phyloP scores from a whole-genome alignment of 2,113 vertebrate species.

The Amblyornis subalaris region DNA sequence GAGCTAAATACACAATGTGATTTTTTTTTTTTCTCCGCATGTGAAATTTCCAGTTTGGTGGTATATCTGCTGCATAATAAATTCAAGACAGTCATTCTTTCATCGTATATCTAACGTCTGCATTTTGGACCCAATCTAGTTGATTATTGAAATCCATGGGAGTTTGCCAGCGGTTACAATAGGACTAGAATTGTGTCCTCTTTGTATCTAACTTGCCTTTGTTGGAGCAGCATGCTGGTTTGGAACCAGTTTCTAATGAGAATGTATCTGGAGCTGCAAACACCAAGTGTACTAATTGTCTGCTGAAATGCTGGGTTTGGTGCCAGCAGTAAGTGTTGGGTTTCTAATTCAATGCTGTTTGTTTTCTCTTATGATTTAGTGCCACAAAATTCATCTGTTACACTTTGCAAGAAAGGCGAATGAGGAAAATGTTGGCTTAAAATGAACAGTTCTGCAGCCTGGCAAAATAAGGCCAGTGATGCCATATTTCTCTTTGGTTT shows the following conservation, averaged over 20 bases:
- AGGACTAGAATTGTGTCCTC: not conserved
- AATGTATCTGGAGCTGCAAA: conserved; percentile 13
- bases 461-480: not conserved
- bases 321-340: not conserved
- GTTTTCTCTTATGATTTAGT: conserved; percentile 3
- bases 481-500: not conserved
- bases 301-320: conserved; percentile 26
- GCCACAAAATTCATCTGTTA: not conserved
- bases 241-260: conserved; percentile 15
- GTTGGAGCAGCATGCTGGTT: conserved; percentile 17
- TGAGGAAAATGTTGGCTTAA: not conserved
- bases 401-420: not conserved
- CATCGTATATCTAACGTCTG: conserved; percentile 55
- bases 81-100: conserved; percentile 67
- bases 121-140: conserved; percentile 32
- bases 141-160: conserved; percentile 35
- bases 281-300: conserved; percentile 17
- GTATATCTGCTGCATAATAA: conserved; percentile 71
- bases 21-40: conserved; percentile 6
- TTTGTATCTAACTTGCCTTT: conserved; percentile 15
- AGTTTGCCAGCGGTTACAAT: conserved; percentile 26
- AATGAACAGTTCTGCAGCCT: not conserved
- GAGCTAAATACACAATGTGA: conserved; percentile 53
- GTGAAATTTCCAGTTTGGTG: conserved; percentile 73
- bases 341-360: conserved; percentile 12